phyloP scores from a whole-genome alignment of 1,140 invertebrate species.

The Steinernema feltiae region DNA sequence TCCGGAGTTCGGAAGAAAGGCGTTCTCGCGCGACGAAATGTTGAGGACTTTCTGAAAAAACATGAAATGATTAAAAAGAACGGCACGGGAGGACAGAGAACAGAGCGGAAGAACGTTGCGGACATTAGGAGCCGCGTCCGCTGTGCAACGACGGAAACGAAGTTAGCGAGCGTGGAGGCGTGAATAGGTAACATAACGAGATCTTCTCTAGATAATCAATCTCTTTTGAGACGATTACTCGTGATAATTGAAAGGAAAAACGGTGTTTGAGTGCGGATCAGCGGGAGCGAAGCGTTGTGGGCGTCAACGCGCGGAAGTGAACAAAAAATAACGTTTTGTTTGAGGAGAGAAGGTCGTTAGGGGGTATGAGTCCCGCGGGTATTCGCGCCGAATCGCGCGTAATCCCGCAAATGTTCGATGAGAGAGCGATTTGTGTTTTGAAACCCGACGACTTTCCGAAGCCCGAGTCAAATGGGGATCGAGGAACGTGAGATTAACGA shows the following conservation, averaged over 20 bases:
- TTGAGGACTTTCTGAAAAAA: neutral
- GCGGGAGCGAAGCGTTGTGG: no score
- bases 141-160: no score
- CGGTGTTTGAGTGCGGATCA: no score
- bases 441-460: neutral
- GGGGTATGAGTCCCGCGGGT: neutral
- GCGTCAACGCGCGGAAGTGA: neutral
- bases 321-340: constrained; percentile 3
- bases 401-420: constrained; percentile 1
- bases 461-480: neutral
- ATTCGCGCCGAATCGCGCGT: neutral
- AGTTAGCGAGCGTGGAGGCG: no score
- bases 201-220: no score
- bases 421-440: neutral
- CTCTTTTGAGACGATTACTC: no score
- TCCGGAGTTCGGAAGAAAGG: neutral
- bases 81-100: no score
- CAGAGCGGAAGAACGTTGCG: neutral
- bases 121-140: no score
- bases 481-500: neutral
- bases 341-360: neutral
- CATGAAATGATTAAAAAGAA: neutral
- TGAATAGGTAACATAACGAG: no score
- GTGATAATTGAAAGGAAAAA: no score
- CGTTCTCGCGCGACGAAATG: neutral